These are phyloP conservation scores for Lottia gigantea DNA, from an alignment of 2,888 invertebrate species.

Conservation along the genomic window DNA sequence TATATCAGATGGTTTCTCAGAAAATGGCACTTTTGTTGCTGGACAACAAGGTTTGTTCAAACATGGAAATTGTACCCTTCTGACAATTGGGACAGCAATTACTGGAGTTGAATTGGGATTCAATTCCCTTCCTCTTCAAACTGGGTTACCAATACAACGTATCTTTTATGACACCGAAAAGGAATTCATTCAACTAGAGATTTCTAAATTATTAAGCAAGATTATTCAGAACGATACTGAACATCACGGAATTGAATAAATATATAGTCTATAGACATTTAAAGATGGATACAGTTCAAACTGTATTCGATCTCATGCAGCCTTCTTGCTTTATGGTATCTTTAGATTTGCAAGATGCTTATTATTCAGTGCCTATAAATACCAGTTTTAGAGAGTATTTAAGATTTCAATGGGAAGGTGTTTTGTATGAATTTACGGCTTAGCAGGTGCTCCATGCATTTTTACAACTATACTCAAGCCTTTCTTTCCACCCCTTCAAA, in stretches of 20 bases:
- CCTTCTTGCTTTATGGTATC: constrained; percentile 15
- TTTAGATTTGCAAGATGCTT: constrained; percentile 14
- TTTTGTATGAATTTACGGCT: constrained; percentile 12
- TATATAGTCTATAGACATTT: constrained; percentile 10
- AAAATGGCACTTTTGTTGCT: not conserved
- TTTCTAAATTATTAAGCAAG: not conserved
- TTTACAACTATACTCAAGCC: constrained; percentile 14
- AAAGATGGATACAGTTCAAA: constrained; percentile 14
- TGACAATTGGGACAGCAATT: not conserved
- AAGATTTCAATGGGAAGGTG: constrained; percentile 14
- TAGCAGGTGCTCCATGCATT: not conserved
- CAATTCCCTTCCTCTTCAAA: constrained; percentile 2
- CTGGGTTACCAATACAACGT: not conserved
- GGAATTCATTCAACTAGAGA: not conserved
- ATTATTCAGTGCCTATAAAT: constrained; percentile 14
- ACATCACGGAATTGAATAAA: constrained; percentile 11
- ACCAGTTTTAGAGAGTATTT: constrained; percentile 2
- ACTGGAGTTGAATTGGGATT: not conserved
- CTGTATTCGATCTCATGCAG: constrained; percentile 6
- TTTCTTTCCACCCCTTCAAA: not conserved
- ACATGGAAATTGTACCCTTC: not conserved
- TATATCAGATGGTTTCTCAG: not conserved
- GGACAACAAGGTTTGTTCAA: not conserved
- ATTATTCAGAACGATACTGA: constrained; percentile 7
- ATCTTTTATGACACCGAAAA: not conserved